Conservation (phyloP, 30 jellyfish, hydroid and myxozoan species). For the Chrysaora quinquecirrha region DNA sequence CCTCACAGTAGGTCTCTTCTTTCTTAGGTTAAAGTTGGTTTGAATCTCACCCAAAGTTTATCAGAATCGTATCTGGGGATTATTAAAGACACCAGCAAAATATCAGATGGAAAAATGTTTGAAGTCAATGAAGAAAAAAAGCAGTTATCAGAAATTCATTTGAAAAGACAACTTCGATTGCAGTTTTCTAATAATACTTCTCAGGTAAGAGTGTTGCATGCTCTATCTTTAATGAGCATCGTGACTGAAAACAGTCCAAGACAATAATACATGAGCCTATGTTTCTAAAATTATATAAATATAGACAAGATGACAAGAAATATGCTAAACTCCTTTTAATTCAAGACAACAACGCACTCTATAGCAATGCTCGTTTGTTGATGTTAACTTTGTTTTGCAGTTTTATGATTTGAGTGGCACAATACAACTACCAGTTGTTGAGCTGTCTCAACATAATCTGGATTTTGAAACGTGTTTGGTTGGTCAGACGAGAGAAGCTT, state of each 20-base stretch:
- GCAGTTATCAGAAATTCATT: neutral
- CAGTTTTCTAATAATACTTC: neutral
- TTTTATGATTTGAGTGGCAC: slow-evolving; percentile 17
- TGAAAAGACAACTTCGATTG: neutral
- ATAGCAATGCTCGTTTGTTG: no score
- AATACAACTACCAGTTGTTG: slow-evolving; percentile 38
- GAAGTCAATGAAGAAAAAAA: neutral
- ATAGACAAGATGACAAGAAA: no score
- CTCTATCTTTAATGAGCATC: no score
- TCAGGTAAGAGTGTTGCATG: neutral
- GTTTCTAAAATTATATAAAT: no score
- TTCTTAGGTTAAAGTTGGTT: slow-evolving; percentile 44
- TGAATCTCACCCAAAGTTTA: slow-evolving; percentile 23
- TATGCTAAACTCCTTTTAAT: no score
- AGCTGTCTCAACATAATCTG: slow-evolving; percentile 21
- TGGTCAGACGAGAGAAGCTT: slow-evolving; percentile 63
- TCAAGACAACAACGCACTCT: no score
- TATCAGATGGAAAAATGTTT: no score
- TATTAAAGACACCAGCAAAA: neutral
- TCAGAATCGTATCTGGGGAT: neutral
- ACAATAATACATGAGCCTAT: no score
- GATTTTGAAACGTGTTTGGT: slow-evolving; percentile 60
- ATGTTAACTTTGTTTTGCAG: slow-evolving; percentile 9
- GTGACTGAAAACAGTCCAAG: no score
- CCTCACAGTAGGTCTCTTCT: neutral